Evolutionary conservation across 2,113 vertebrate genomes (phyloP).

Genomic region (Pseudorasbora parva): DNA sequence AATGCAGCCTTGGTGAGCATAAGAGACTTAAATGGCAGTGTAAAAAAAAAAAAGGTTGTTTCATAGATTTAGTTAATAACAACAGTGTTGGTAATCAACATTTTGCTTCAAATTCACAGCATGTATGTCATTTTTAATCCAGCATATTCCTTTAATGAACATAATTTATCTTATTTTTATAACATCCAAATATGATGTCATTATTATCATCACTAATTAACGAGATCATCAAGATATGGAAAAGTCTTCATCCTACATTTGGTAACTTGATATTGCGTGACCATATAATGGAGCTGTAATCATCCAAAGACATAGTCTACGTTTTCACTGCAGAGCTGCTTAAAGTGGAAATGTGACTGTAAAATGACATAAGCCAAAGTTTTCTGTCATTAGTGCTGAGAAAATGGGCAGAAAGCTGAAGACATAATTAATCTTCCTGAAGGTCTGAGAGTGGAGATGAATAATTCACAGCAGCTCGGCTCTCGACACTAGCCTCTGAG

Average conservation of each 20-base stretch:
- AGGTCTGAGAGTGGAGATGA: conserved; percentile 43
- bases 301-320: neutral
- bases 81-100: neutral
- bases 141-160: neutral
- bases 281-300: neutral
- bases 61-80: neutral
- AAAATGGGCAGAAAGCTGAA: conserved; percentile 46
- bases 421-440: conserved; percentile 54
- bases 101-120: neutral
- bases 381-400: conserved; percentile 47
- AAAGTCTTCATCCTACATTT: neutral
- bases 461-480: conserved; percentile 52
- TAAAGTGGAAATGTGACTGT: neutral
- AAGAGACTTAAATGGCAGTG: too few species aligned
- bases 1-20: too few species aligned
- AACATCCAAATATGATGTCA: neutral
- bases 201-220: neutral
- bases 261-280: neutral
- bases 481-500: conserved; percentile 41
- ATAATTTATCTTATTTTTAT: too few species aligned
- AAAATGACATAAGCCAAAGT: conserved; percentile 39
- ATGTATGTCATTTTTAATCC: neutral
- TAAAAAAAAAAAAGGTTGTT: too few species aligned
- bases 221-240: neutral
- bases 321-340: neutral